phyloP scores from a whole-genome alignment of 92 coral and sea anemone genomes.

The Palythoa grandis region DNA sequence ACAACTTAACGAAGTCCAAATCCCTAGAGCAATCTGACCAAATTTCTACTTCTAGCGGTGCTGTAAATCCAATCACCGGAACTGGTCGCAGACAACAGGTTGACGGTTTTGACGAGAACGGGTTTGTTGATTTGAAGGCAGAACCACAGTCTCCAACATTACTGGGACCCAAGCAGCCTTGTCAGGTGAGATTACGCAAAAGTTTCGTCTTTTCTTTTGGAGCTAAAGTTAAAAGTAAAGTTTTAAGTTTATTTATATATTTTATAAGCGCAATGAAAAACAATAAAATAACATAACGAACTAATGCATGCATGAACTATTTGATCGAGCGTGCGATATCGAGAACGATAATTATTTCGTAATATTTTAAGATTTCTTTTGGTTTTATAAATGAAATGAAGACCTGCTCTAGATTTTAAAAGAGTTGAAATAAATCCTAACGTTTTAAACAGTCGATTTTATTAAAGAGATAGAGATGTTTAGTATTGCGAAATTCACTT shows the following conservation, averaged over 20 bases:
- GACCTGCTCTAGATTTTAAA: too few relatives aligned
- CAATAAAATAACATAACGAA: too few relatives aligned
- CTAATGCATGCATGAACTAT: neutral
- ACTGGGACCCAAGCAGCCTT: constrained; percentile 78
- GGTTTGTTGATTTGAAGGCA: constrained; percentile 78
- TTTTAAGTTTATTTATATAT: too few relatives aligned
- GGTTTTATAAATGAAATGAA: neutral
- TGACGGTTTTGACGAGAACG: constrained; percentile 82
- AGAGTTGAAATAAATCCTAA: too few relatives aligned
- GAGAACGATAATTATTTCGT: neutral
- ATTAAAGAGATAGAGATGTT: too few relatives aligned
- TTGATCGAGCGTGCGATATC: neutral
- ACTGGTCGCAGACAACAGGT: constrained; percentile 26
- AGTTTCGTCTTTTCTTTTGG: neutral
- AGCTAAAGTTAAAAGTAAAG: neutral
- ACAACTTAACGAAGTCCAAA: constrained; percentile 36
- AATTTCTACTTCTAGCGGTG: neutral
- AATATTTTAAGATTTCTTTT: neutral
- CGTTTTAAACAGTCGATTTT: too few relatives aligned
- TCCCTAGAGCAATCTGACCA: neutral
- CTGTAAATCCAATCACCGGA: neutral
- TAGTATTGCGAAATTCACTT: too few relatives aligned
- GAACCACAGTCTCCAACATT: constrained; percentile 65
- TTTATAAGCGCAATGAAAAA: too few relatives aligned
- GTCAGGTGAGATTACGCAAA: constrained; percentile 57